Conservation (phyloP, 2,888 invertebrate genomes). For the Teinopalpus imperialis region DNA sequence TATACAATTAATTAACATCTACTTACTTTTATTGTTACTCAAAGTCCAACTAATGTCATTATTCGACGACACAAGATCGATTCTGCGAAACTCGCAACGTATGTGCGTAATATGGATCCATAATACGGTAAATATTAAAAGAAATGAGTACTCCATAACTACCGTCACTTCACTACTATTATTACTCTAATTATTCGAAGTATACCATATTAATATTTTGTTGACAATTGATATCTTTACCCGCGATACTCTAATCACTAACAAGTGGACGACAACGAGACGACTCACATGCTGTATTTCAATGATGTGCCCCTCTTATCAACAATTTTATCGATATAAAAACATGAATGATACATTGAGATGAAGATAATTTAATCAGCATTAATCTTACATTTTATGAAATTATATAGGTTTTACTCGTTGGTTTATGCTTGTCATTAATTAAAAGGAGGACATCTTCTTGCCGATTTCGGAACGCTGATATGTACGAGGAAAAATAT, state of each 20-base stretch:
- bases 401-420: too few species aligned
- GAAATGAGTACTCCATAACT: background rate
- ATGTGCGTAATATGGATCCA: background rate
- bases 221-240: conserved; percentile 6
- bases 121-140: background rate
- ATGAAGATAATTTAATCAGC: too few species aligned
- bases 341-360: too few species aligned
- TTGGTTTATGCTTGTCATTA: too few species aligned
- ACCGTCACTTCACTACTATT: background rate
- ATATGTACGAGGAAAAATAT: too few species aligned
- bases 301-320: conserved; percentile 6
- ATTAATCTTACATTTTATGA: too few species aligned
- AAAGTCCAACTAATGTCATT: conserved; percentile 51
- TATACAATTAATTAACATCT: background rate
- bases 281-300: conserved; percentile 3
- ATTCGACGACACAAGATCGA: conserved; percentile 32
- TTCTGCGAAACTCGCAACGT: conserved; percentile 17
- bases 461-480: too few species aligned
- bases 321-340: conserved; percentile 12
- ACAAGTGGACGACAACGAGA: conserved; percentile 17
- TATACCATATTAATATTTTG: background rate
- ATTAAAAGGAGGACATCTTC: too few species aligned
- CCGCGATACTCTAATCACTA: conserved; percentile 18
- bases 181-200: conserved; percentile 6
- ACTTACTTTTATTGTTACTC: conserved; percentile 71